These are phyloP conservation scores for Amphiura filiformis DNA, from an alignment of 35 echinoderm and acorn worm genomes.

Conservation along the genomic window DNA sequence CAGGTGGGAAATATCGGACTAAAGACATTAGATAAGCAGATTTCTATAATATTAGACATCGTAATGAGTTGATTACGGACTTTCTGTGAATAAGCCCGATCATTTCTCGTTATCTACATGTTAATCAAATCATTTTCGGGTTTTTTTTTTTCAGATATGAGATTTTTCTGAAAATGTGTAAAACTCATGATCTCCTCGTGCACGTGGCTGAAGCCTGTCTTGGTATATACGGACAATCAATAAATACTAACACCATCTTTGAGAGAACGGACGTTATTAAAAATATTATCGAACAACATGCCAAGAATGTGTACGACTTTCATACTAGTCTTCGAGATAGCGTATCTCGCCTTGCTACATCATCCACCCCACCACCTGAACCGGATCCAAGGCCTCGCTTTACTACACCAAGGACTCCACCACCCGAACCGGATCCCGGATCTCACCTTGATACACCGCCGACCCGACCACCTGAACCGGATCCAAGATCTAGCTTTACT, in stretches of 20 bases:
- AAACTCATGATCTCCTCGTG: constrained; percentile 51
- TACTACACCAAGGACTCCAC: too few species aligned
- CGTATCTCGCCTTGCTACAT: not conserved
- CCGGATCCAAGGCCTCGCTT: too few species aligned
- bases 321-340: constrained; percentile 1
- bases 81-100: too few species aligned
- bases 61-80: too few species aligned
- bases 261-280: constrained; percentile 39
- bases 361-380: not conserved
- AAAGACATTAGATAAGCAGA: too few species aligned
- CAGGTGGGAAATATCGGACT: too few species aligned
- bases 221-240: constrained; percentile 27
- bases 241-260: not conserved
- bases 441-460: not conserved
- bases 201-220: not conserved
- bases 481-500: too few species aligned
- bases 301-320: not conserved
- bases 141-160: constrained; percentile 43
- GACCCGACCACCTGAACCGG: not conserved
- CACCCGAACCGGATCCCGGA: too few species aligned
- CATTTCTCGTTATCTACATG: too few species aligned
- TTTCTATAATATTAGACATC: too few species aligned
- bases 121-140: too few species aligned
- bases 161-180: constrained; percentile 45
- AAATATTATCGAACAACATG: constrained; percentile 18